A percentile compares a stretch with the other conserved stretches of the same genome.
phyloP scores from a whole-genome alignment of 2,888 invertebrate genomes.

The Hypena proboscidalis region DNA sequence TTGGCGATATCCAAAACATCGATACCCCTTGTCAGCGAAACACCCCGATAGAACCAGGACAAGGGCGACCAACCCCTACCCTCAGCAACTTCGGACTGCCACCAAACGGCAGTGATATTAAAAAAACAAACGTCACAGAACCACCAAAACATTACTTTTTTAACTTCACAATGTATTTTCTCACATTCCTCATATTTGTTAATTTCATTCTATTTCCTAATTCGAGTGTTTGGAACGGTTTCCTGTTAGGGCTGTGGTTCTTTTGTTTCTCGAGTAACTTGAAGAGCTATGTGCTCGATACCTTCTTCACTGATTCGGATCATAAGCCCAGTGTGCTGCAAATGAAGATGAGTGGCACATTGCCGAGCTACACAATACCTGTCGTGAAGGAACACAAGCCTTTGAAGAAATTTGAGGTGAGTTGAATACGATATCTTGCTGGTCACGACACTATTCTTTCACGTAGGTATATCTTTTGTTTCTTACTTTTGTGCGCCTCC shows the following conservation, averaged over 20 bases:
- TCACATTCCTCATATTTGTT: constrained; percentile 66
- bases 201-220: constrained; percentile 72
- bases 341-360: constrained; percentile 53
- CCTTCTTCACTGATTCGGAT: constrained; percentile 63
- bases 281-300: constrained; percentile 72
- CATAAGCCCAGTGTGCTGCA: constrained; percentile 53
- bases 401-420: constrained; percentile 85
- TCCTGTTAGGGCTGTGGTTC: constrained; percentile 76
- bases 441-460: too few species aligned
- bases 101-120: constrained; percentile 62
- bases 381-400: constrained; percentile 87
- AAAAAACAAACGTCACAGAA: constrained; percentile 30
- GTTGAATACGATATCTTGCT: constrained; percentile 10
- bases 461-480: too few species aligned
- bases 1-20: constrained; percentile 57
- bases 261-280: constrained; percentile 64
- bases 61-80: constrained; percentile 36
- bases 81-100: constrained; percentile 60
- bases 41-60: constrained; percentile 42
- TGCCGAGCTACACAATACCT: constrained; percentile 83
- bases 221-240: constrained; percentile 73
- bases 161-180: constrained; percentile 68
- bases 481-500: too few species aligned
- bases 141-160: constrained; percentile 60
- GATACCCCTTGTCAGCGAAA: constrained; percentile 39